Evolutionary conservation across 2,888 invertebrate genomes (phyloP), one percentile per base, ranked within the genome.

Genomic region (Cyclophora albipunctata): DNA sequence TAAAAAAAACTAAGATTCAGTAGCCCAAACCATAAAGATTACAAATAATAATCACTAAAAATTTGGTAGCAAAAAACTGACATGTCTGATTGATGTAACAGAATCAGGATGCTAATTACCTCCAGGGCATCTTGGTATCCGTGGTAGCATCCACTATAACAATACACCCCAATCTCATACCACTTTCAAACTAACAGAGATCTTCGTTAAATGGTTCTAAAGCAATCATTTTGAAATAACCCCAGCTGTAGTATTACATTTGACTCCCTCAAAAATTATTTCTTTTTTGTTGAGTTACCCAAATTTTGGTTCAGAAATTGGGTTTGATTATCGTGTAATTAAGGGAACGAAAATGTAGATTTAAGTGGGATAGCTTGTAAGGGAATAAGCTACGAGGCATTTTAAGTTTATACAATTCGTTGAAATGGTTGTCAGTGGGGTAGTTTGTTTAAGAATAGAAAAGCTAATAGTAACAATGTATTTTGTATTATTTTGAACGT

Each of bases 51-150:
- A 53, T 54, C 46, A 50, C 49, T 48, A 41, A 51, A 49, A 49
- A 50, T 54, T 56, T 49, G 54, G 54, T 7, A 51, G 50, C 47
- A 40, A 51, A 50, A 54, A 50, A 54, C 48, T 44, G 49, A n/a
- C 48, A 46, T 45, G 42, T 53, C 51, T 58, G 59, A 58, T 54
- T 53, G 52, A 57, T 53, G 56, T 37, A 35, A 34, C 5, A 7
- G 5, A 47, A 42, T 35, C 44, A 35, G 40, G 45, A 34, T 34
- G 42, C 50, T 58, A 57, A 58, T 58, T 58, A 52, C 50, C 54
- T 52, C 50, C 40, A 37, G 37, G 37, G 37, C 37, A 37, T 37
- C 37, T 5, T 37, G 20, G 46, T 42, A 54, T 20, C 53, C 57
- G 47, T 47, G 34, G 2, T 41, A 7, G 50, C 48, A 48, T 7